phyloP scores from a whole-genome alignment of 2,797 vertebrate genomes.

The Percopsis omiscomaycus region DNA sequence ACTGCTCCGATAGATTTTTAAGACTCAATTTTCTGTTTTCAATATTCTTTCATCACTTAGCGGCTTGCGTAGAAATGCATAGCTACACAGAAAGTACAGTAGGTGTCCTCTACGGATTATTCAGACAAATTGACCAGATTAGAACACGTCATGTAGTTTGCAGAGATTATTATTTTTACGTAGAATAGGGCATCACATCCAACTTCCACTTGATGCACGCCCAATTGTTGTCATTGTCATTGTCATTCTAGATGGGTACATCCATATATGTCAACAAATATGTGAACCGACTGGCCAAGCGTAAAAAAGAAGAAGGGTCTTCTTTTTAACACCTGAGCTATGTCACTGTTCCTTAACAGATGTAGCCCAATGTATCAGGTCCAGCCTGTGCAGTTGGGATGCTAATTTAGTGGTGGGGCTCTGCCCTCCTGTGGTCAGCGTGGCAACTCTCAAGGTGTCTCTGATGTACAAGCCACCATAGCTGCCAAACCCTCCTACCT shows the following conservation, averaged over 20 bases:
- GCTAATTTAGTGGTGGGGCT: constrained; percentile 67
- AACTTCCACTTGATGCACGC: constrained; percentile 63
- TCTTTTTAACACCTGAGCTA: constrained; percentile 4
- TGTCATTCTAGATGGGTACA: no score
- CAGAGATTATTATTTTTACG: constrained; percentile 50
- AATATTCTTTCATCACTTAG: constrained; percentile 61
- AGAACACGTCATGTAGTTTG: constrained; percentile 67
- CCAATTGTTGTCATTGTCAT: no score
- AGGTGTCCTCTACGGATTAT: constrained; percentile 41
- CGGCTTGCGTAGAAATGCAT: constrained; percentile 53
- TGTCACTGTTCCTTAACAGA: constrained; percentile 8
- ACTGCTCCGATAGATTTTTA: constrained; percentile 49
- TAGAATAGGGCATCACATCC: constrained; percentile 58
- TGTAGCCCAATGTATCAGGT: constrained; percentile 38
- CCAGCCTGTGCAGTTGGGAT: constrained; percentile 17
- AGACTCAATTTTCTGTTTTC: constrained; percentile 53
- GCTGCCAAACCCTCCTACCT: background rate
- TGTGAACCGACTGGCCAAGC: constrained; percentile 1
- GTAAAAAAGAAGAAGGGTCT: constrained; percentile 10
- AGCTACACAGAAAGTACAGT: constrained; percentile 37
- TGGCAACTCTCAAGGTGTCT: constrained; percentile 53
- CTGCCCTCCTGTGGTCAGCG: constrained; percentile 79
- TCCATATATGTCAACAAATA: no score
- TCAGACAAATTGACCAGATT: constrained; percentile 68
- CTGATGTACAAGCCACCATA: background rate